Percentiles rank a stretch among this genome's conserved stretches.
Conservation (phyloP, 2,888 invertebrate genomes). For the Lasioglossum vierecki region DNA sequence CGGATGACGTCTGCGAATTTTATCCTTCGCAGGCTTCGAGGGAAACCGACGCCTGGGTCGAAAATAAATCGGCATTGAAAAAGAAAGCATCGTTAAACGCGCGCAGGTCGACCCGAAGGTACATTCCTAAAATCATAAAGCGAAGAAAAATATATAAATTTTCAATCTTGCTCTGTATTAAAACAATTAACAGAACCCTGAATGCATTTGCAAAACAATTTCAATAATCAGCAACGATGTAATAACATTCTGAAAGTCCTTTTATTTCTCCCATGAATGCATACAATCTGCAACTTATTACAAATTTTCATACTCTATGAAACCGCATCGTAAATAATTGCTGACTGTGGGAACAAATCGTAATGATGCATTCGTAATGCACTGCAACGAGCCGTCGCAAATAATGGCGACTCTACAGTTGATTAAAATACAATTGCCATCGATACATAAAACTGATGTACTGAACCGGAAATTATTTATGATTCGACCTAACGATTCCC, state of each 20-base stretch:
- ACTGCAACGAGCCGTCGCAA: neutral
- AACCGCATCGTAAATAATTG: neutral
- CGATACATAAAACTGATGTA: neutral
- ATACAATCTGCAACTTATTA: too few relatives aligned
- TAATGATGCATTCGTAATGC: neutral
- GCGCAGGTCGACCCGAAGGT: neutral
- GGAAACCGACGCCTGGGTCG: neutral
- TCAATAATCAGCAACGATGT: too few relatives aligned
- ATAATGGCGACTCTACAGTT: neutral
- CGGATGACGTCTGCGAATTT: slow-evolving; percentile 32
- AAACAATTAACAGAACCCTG: neutral
- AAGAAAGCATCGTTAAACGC: neutral
- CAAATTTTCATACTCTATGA: too few relatives aligned
- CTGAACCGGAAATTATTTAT: neutral
- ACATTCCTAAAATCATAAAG: neutral
- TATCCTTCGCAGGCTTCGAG: neutral
- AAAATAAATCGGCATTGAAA: neutral
- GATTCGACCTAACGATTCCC: neutral
- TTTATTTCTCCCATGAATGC: too few relatives aligned
- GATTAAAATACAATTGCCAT: neutral
- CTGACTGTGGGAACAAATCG: neutral
- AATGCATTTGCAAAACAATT: neutral
- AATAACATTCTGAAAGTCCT: too few relatives aligned
- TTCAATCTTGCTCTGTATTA: neutral
- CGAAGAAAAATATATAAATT: neutral